Base-by-base conservation (phyloP, 1,140 invertebrate species). In the Zaprionus lachaisei region DNA sequence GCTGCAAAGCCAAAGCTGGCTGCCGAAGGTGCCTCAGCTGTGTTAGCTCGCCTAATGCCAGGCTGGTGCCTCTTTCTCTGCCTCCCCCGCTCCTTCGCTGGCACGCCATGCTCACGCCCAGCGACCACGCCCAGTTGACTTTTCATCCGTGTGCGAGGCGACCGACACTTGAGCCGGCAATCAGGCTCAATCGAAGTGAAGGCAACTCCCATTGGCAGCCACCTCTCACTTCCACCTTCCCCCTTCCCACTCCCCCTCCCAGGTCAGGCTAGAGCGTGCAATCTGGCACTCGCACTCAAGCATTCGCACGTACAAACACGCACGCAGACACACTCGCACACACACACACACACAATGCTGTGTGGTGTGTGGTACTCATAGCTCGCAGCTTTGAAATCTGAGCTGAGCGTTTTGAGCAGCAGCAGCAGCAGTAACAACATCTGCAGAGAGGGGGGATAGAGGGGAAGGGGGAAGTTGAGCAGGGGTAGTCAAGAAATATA, bases 111-210 rank as follows among this genome's bases (percentile, higher is more conserved):
- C 34, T 51, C 22, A 74, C 58, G 41, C 41, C 41, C 77, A 79
- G 60, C 24, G 49, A 34, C 11, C 57, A 67, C 26, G 22, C 73
- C 49, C 80, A 77, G 24, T 14, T 64, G 67, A 63, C 81, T 55
- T 55, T 62, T 56, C 66, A 74, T 44, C 80, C 71, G 84, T 89
- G 83, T 80, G 80, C 67, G 41, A 47, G 81, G 81, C 85, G 72
- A 79, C 74, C 81, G 85, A 87, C 84, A 87, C 85, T 87, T 87
- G 84, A 87, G 84, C 84, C 81, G 72, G 85, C 84, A 89, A 87
- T 89, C 84, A 89, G 84, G 84, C 81, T 87, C 81, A 89, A 89
- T 89, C 81, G 84, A 68, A 74, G 80, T 70, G 72, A 38, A 87
- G 83, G 51, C 47, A 66, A 24, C 37, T 26, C 34, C 22, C 22